A percentile compares a stretch with the other conserved stretches of the same genome.
Conservation (phyloP, 2,113 vertebrate genomes). For the Sminthopsis crassicaudata region DNA sequence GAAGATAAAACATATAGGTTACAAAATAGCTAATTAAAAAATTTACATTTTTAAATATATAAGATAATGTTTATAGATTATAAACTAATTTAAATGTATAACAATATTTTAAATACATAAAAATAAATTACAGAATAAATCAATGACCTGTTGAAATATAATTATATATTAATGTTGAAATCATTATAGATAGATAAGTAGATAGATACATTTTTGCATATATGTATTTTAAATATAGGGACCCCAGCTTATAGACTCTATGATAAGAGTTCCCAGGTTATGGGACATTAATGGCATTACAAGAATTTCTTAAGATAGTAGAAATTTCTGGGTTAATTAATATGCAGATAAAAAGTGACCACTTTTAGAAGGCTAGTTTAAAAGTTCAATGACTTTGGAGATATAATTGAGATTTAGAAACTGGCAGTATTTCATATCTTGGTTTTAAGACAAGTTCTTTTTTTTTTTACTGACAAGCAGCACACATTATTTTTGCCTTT, state of each 20-base stretch:
- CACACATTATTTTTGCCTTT: constrained; percentile 39
- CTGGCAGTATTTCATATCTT: constrained; percentile 26
- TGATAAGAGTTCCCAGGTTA: background rate
- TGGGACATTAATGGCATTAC: background rate
- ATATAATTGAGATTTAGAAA: constrained; percentile 49
- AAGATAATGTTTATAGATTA: too few species aligned
- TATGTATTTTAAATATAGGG: background rate
- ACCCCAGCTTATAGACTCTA: background rate
- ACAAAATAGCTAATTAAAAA: background rate
- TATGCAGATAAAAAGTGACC: background rate
- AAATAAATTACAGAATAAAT: background rate
- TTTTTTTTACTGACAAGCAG: constrained; percentile 19
- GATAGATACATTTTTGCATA: too few species aligned
- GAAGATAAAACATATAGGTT: background rate
- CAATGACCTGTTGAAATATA: background rate
- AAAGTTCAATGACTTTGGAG: constrained; percentile 30
- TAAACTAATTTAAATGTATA: background rate
- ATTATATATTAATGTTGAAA: background rate
- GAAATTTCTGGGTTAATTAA: constrained; percentile 27
- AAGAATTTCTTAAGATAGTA: background rate
- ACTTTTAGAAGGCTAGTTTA: background rate
- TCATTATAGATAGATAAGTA: background rate
- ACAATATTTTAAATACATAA: background rate
- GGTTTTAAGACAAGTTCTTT: constrained; percentile 38
- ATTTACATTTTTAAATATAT: background rate